Conservation (phyloP, 2,113 vertebrate species). For the Ailurus styani region DNA sequence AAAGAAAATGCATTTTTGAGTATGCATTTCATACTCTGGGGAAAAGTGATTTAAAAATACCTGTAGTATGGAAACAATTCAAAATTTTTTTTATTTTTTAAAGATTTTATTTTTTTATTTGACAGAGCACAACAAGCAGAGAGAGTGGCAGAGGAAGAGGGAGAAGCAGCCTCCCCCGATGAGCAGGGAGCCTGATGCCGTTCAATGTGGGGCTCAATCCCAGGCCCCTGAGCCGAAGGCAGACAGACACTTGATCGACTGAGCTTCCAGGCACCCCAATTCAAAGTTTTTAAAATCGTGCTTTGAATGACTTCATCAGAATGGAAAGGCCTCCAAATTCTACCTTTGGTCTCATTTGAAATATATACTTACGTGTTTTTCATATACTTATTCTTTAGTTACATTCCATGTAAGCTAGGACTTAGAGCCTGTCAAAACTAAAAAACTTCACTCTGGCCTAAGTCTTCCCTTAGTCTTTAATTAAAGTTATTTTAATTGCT, state of each 20-base stretch:
- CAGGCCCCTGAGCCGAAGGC: background rate
- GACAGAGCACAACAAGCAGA: background rate
- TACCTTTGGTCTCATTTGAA: background rate
- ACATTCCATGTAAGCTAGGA: background rate
- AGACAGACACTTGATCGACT: background rate
- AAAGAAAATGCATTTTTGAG: background rate
- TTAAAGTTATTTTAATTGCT: background rate
- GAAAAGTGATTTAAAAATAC: background rate
- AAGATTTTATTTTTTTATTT: background rate
- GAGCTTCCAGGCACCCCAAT: background rate
- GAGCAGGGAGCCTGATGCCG: background rate
- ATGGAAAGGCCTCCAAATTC: background rate
- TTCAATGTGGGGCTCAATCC: background rate
- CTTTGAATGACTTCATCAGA: background rate
- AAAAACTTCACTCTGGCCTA: background rate
- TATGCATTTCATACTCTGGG: background rate
- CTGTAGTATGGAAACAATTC: background rate
- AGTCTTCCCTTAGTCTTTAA: background rate
- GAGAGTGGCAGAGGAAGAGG: background rate
- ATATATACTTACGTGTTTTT: background rate
- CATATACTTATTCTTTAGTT: background rate
- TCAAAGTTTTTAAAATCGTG: background rate
- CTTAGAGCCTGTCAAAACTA: background rate
- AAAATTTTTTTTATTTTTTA: fast-evolving
- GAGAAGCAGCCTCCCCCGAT: too few species aligned